Conservation (phyloP, 1,140 invertebrate genomes). For the Zaprionus davidi region DNA sequence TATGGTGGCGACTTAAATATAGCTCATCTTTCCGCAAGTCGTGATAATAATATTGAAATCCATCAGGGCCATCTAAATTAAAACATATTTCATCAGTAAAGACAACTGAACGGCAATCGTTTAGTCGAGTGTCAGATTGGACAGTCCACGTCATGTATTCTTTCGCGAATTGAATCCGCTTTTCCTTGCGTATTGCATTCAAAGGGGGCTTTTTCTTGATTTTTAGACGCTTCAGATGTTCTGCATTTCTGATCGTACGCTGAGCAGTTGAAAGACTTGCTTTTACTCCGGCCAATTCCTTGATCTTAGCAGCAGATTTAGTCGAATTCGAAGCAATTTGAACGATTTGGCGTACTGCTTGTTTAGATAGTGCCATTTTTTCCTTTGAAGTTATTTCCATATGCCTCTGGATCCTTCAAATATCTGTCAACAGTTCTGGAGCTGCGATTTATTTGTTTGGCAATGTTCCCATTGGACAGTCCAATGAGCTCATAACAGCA, state of each 20-base stretch:
- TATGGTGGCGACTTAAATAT: no score
- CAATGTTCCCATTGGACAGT: conserved; percentile 26
- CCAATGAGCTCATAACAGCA: not conserved
- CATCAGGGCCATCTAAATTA: not conserved
- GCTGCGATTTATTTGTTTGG: conserved; percentile 36
- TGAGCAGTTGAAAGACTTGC: not conserved
- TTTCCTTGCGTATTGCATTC: not conserved
- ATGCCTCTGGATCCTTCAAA: conserved; percentile 3
- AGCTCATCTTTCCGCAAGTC: not conserved
- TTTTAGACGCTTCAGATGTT: no score
- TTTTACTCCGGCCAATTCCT: conserved; percentile 24
- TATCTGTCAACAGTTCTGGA: no score
- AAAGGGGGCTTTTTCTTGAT: no score
- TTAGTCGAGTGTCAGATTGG: not conserved
- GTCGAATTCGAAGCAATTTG: no score
- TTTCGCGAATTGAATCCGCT: not conserved
- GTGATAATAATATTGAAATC: not conserved
- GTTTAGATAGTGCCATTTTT: conserved; percentile 10
- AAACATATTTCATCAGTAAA: conserved; percentile 1
- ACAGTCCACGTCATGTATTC: conserved; percentile 4
- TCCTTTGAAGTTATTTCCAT: conserved; percentile 7
- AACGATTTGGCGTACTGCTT: not conserved
- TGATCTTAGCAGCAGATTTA: not conserved
- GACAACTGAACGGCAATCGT: conserved; percentile 2
- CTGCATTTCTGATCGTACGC: no score